A percentile compares a stretch with the other conserved stretches of the same genome.
phyloP scores from a whole-genome alignment of 2,888 invertebrate species.

The Ophion costatus region DNA sequence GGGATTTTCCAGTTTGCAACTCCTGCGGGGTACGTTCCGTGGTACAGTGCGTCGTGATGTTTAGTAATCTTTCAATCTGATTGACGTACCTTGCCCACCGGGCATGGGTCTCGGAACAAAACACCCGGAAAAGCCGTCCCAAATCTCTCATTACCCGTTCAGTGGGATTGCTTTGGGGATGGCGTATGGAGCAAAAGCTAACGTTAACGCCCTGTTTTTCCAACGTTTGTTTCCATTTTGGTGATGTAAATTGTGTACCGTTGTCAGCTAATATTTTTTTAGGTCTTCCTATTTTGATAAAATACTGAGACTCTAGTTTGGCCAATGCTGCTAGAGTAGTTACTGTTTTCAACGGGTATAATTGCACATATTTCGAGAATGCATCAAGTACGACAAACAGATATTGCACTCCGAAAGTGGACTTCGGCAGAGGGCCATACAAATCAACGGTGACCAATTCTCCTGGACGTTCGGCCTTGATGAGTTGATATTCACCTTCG shows the following conservation, averaged over 20 bases:
- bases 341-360: constrained; percentile 56
- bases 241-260: constrained; percentile 60
- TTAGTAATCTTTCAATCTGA: neutral
- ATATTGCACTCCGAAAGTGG: constrained; percentile 27
- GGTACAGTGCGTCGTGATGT: neutral
- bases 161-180: neutral
- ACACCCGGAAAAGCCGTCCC: neutral
- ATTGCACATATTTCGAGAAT: constrained; percentile 46
- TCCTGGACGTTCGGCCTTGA: constrained; percentile 25
- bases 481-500: constrained; percentile 40
- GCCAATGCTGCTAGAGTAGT: constrained; percentile 38
- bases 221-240: constrained; percentile 24
- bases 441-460: constrained; percentile 61
- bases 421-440: constrained; percentile 39
- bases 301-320: constrained; percentile 50
- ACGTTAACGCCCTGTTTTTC: neutral
- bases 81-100: neutral
- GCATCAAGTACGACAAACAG: constrained; percentile 57
- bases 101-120: neutral
- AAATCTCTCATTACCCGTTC: neutral
- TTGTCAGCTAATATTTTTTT: constrained; percentile 50
- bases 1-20: neutral
- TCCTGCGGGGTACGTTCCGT: neutral
- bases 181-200: neutral
- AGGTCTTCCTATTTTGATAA: constrained; percentile 41